phyloP scores from a whole-genome alignment of 2,888 invertebrate species.

The Neoitamus cyanurus region DNA sequence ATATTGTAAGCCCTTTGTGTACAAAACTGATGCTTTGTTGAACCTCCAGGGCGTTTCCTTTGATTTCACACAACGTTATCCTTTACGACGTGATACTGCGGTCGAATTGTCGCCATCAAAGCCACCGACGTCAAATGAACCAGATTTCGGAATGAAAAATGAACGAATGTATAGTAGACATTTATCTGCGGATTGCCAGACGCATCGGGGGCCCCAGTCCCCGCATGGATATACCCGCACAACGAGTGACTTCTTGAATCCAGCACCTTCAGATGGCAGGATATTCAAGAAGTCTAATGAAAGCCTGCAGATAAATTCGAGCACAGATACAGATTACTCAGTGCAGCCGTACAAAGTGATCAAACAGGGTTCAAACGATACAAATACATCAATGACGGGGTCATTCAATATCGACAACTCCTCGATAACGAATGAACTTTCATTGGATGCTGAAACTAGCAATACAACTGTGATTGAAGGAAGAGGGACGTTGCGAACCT shows the following conservation, averaged over 20 bases:
- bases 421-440: slow-evolving; percentile 64
- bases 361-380: slow-evolving; percentile 67
- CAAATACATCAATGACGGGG: slow-evolving; percentile 66
- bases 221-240: slow-evolving; percentile 57
- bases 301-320: slow-evolving; percentile 66
- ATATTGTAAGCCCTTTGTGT: no score
- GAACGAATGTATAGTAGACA: slow-evolving; percentile 8
- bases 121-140: slow-evolving; percentile 55
- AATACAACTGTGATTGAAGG: slow-evolving; percentile 56
- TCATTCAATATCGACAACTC: slow-evolving; percentile 66
- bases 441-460: slow-evolving; percentile 62
- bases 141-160: slow-evolving; percentile 25
- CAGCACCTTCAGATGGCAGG: slow-evolving; percentile 54
- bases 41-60: slow-evolving; percentile 59
- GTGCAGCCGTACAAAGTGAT: slow-evolving; percentile 66
- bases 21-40: not conserved
- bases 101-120: slow-evolving; percentile 66
- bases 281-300: slow-evolving; percentile 65
- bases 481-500: slow-evolving; percentile 57
- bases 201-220: not conserved
- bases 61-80: slow-evolving; percentile 64
- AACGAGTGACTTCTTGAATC: slow-evolving; percentile 63
- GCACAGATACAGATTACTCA: slow-evolving; percentile 66
- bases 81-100: slow-evolving; percentile 64
- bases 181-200: slow-evolving; percentile 41